phyloP scores from a whole-genome alignment of 2,888 invertebrate genomes.

The Ophion ventricosus region DNA sequence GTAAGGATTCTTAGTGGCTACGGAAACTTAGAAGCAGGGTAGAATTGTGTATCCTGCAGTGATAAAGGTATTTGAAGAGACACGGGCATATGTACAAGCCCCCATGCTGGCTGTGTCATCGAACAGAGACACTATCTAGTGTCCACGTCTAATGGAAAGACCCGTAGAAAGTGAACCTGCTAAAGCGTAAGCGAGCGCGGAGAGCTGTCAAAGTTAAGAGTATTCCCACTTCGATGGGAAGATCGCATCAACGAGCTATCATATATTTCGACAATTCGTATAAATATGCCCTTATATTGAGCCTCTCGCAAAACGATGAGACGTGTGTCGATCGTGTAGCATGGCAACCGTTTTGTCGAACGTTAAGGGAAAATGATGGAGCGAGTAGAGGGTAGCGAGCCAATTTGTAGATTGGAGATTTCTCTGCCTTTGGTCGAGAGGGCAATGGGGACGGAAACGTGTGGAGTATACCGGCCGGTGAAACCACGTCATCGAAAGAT shows the following conservation, averaged over 20 bases:
- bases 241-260: constrained; percentile 1
- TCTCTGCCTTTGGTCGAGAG: constrained; percentile 63
- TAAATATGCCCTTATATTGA: neutral
- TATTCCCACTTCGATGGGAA: constrained; percentile 9
- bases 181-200: neutral
- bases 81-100: too few species aligned
- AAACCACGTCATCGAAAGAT: constrained; percentile 55
- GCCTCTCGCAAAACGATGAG: constrained; percentile 6
- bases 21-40: neutral
- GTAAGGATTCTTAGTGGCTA: neutral
- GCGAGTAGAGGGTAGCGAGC: constrained; percentile 52
- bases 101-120: too few species aligned
- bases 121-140: too few species aligned
- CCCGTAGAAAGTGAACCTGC: neutral
- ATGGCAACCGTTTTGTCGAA: constrained; percentile 41
- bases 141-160: too few species aligned
- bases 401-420: constrained; percentile 64
- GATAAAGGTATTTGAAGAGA: too few species aligned
- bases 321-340: neutral
- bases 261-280: constrained; percentile 17
- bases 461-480: constrained; percentile 1
- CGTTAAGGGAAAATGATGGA: constrained; percentile 51
- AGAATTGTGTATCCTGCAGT: too few species aligned
- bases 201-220: constrained; percentile 9
- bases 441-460: neutral